These are phyloP conservation scores for Rhinolophus ferrumequinum DNA, from an alignment of 2,113 vertebrate genomes.

Conservation along the genomic window DNA sequence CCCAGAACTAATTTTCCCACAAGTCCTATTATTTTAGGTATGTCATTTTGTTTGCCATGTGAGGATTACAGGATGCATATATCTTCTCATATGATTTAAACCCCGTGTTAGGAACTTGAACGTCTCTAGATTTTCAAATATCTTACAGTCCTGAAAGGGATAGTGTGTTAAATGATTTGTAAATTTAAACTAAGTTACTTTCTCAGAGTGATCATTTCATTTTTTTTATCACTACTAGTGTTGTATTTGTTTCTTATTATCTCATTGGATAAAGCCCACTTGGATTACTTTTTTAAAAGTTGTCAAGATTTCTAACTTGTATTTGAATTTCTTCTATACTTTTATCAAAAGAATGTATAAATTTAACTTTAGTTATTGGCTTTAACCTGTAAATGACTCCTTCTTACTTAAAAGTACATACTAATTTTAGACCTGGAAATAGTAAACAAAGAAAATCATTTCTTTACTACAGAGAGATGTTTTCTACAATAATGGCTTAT, in stretches of 20 bases:
- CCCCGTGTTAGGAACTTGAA: neutral
- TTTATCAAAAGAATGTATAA: neutral
- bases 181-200: conserved; percentile 30
- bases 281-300: neutral
- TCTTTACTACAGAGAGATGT: neutral
- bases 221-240: neutral
- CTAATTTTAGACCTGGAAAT: neutral
- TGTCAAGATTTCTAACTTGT: neutral
- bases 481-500: neutral
- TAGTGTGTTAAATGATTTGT: neutral
- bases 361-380: neutral
- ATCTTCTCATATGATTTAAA: neutral
- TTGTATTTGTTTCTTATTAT: neutral
- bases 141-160: neutral
- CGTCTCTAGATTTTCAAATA: neutral
- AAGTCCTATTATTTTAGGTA: neutral
- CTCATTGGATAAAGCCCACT: neutral
- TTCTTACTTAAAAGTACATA: neutral
- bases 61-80: neutral
- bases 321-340: neutral
- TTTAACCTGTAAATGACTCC: conserved; percentile 34
- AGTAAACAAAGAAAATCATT: conserved; percentile 18
- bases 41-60: neutral
- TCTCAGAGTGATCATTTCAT: neutral
- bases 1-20: neutral